Evolutionary conservation across 1,140 invertebrate species (phyloP).

Genomic region (Caenorhabditis briggsae): DNA sequence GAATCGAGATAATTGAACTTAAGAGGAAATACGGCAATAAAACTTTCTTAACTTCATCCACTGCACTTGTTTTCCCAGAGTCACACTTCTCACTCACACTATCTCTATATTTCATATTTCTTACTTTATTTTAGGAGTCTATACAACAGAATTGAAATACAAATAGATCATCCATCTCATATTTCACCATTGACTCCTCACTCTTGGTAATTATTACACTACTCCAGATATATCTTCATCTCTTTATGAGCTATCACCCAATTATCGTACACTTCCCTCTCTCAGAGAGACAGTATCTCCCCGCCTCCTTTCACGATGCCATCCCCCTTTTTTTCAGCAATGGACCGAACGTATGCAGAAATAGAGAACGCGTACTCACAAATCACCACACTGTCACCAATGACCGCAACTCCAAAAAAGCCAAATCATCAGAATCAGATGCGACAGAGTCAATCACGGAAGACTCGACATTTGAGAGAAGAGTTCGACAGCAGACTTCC

Average conservation of each 20-base stretch:
- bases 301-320: not conserved
- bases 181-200: not conserved
- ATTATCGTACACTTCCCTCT: not conserved
- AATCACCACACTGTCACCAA: not conserved
- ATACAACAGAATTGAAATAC: not conserved
- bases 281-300: not conserved
- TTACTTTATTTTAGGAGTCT: not conserved
- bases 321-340: constrained; percentile 2
- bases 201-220: constrained; percentile 1
- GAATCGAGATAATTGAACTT: too few species aligned
- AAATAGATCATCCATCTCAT: not conserved
- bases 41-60: too few species aligned
- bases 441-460: not conserved
- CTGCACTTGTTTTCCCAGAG: too few species aligned
- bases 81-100: too few species aligned
- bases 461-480: constrained; percentile 26
- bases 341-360: constrained; percentile 42
- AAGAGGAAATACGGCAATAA: too few species aligned
- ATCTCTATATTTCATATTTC: not conserved
- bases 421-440: not conserved
- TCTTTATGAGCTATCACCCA: constrained; percentile 6
- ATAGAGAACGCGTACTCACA: constrained; percentile 11
- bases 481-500: constrained; percentile 44
- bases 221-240: not conserved
- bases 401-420: not conserved